Evolutionary conservation across 2,888 invertebrate species (phyloP).

Genomic region (Sarcophaga subvicina): DNA sequence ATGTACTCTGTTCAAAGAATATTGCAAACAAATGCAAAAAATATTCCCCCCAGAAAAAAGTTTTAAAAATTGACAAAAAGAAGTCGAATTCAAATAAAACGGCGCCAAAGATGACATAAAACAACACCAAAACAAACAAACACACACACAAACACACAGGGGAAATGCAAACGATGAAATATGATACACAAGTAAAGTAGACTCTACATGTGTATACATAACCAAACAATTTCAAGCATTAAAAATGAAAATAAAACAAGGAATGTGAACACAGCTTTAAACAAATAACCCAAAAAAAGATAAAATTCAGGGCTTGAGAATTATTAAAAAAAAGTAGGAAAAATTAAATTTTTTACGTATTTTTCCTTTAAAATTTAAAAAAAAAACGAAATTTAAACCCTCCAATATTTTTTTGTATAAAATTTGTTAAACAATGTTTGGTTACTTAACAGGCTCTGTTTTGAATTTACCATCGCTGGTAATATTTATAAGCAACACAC

Average conservation of each 20-base stretch:
- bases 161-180: neutral
- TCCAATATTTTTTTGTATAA: neutral
- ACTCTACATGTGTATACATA: neutral
- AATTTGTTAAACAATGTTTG: slow-evolving; percentile 46
- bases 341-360: too few species aligned
- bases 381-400: too few species aligned
- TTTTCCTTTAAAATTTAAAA: too few species aligned
- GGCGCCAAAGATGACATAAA: slow-evolving; percentile 69
- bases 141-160: slow-evolving; percentile 9
- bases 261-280: too few species aligned
- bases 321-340: too few species aligned
- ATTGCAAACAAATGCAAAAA: slow-evolving; percentile 67
- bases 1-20: neutral
- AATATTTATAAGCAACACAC: slow-evolving; percentile 39
- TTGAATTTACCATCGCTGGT: slow-evolving; percentile 38
- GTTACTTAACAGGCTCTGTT: slow-evolving; percentile 56
- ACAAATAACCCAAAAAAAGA: too few species aligned
- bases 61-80: slow-evolving; percentile 36
- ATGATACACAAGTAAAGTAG: neutral
- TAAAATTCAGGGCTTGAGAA: too few species aligned
- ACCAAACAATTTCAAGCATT: neutral
- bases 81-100: slow-evolving; percentile 71
- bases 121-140: slow-evolving; percentile 29
- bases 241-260: too few species aligned
- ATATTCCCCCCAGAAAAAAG: neutral